These are phyloP conservation scores for Silurus lanzhouensis DNA, from an alignment of 2,797 vertebrate genomes.

Conservation along the genomic window DNA sequence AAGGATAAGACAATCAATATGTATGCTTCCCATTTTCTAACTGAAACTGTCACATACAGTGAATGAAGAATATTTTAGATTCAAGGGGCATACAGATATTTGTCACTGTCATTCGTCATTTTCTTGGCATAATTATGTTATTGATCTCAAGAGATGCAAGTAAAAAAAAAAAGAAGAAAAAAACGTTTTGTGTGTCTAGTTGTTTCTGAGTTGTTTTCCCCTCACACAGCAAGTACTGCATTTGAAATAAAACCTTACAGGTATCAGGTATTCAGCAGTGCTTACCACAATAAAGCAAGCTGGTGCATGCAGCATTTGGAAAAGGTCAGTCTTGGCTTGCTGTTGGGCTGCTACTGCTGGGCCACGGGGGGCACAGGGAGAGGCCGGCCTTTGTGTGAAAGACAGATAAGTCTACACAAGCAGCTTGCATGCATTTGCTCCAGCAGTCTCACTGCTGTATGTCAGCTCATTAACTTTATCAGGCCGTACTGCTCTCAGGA, in stretches of 20 bases:
- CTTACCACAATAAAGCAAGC: slow-evolving; percentile 45
- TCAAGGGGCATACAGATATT: not conserved
- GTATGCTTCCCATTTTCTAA: slow-evolving; percentile 10
- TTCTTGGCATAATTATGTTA: not conserved
- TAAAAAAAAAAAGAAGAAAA: slow-evolving; percentile 14
- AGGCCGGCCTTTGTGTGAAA: slow-evolving; percentile 53
- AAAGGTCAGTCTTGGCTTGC: slow-evolving; percentile 49
- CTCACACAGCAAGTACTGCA: not conserved
- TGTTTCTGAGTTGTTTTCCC: not conserved
- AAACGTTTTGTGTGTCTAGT: slow-evolving; percentile 14
- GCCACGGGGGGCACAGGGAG: slow-evolving; percentile 45
- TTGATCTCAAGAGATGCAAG: slow-evolving; percentile 7
- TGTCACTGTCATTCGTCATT: not conserved
- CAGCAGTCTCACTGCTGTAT: slow-evolving; percentile 45
- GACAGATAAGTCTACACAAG: slow-evolving; percentile 55
- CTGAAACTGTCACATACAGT: not conserved
- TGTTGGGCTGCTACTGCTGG: slow-evolving; percentile 48
- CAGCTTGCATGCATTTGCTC: slow-evolving; percentile 40
- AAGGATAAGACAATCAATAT: not conserved
- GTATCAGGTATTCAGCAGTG: slow-evolving; percentile 35
- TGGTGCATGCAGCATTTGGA: slow-evolving; percentile 51
- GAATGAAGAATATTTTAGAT: not conserved
- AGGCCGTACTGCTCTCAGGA: slow-evolving; percentile 46
- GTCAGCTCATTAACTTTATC: slow-evolving; percentile 60
- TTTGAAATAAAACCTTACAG: slow-evolving; percentile 38